phyloP scores from a whole-genome alignment of 1,140 invertebrate species.

The Dendroctonus ponderosae region DNA sequence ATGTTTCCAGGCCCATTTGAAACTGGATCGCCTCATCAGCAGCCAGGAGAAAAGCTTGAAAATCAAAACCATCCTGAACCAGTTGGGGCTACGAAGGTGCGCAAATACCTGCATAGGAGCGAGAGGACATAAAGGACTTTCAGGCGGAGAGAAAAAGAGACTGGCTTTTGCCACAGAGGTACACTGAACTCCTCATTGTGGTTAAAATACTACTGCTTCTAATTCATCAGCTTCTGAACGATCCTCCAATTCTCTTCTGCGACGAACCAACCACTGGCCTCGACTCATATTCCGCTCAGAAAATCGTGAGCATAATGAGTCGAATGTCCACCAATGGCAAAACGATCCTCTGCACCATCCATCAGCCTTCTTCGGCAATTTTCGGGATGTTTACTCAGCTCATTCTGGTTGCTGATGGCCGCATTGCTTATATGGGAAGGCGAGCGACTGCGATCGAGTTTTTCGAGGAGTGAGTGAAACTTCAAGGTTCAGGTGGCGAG shows the following conservation, averaged over 20 bases:
- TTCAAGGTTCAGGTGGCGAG: neutral
- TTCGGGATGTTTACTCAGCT: slow-evolving; percentile 86
- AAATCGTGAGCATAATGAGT: slow-evolving; percentile 75
- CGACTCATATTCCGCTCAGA: slow-evolving; percentile 89
- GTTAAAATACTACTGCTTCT: no score
- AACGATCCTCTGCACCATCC: slow-evolving; percentile 93
- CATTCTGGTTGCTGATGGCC: slow-evolving; percentile 83
- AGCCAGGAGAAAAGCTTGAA: slow-evolving; percentile 59
- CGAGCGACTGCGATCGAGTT: slow-evolving; percentile 71
- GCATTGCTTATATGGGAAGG: slow-evolving; percentile 83
- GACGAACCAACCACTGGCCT: slow-evolving; percentile 95
- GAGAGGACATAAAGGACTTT: slow-evolving; percentile 76
- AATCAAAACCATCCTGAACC: slow-evolving; percentile 67
- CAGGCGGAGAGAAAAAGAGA: slow-evolving; percentile 91
- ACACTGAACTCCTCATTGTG: slow-evolving; percentile 18
- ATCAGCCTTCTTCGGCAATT: slow-evolving; percentile 93
- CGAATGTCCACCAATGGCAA: slow-evolving; percentile 66
- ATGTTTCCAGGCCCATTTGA: slow-evolving; percentile 67
- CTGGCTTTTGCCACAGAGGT: slow-evolving; percentile 92
- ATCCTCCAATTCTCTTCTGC: slow-evolving; percentile 90
- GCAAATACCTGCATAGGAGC: slow-evolving; percentile 74
- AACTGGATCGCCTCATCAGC: slow-evolving; percentile 68
- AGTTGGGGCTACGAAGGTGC: slow-evolving; percentile 72
- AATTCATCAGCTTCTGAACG: slow-evolving; percentile 72
- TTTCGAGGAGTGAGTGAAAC: slow-evolving; percentile 65